phyloP scores from a whole-genome alignment of 2,888 invertebrate species.

The Trisateles emortualis region DNA sequence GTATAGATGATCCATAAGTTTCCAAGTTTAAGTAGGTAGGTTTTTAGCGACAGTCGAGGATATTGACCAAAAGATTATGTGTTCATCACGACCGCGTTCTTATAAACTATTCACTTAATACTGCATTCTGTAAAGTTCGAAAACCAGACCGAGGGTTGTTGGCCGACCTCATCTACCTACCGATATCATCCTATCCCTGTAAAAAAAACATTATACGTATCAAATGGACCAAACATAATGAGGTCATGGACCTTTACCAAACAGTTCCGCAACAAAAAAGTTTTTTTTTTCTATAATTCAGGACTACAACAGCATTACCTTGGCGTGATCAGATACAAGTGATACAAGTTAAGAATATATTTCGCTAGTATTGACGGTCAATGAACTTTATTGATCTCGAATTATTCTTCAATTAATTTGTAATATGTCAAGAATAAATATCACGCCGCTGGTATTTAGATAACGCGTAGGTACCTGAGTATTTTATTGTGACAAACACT shows the following conservation, averaged over 20 bases:
- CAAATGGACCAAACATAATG: conserved; percentile 53
- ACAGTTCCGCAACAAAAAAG: conserved; percentile 62
- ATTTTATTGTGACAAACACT: conserved; percentile 50
- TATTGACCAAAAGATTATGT: conserved; percentile 18
- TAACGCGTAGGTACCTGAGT: conserved; percentile 20
- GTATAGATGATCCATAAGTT: too few species aligned
- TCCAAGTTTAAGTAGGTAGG: not conserved
- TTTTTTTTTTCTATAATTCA: conserved; percentile 55
- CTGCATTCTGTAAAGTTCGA: conserved; percentile 58
- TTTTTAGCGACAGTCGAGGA: conserved; percentile 5
- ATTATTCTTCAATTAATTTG: conserved; percentile 53
- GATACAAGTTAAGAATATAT: conserved; percentile 75
- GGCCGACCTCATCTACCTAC: conserved; percentile 48
- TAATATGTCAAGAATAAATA: conserved; percentile 46
- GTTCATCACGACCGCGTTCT: conserved; percentile 13
- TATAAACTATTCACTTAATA: conserved; percentile 22
- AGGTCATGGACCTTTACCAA: conserved; percentile 64
- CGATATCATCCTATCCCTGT: conserved; percentile 39
- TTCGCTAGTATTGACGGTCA: conserved; percentile 70
- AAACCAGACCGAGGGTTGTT: conserved; percentile 52
- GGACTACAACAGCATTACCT: conserved; percentile 70
- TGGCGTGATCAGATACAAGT: conserved; percentile 67
- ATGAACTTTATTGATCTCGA: conserved; percentile 64
- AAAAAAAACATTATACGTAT: conserved; percentile 36
- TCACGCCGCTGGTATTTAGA: conserved; percentile 34